Evolutionary conservation across 2,797 vertebrate species (phyloP).

Genomic region (Microcaecilia unicolor): DNA sequence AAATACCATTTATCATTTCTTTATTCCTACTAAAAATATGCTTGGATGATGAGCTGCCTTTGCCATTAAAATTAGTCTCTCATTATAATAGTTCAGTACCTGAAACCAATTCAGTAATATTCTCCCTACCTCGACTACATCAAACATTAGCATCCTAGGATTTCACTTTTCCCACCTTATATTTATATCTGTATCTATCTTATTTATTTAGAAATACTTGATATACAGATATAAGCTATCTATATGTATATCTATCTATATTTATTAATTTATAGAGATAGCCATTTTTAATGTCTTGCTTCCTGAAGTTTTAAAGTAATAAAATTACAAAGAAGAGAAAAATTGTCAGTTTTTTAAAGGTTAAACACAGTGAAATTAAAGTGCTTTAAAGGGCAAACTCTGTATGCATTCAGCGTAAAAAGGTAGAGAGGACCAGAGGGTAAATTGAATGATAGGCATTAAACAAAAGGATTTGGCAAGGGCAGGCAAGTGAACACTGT

Average conservation of each 20-base stretch:
- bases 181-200: slow-evolving; percentile 21
- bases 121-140: neutral
- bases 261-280: slow-evolving; percentile 16
- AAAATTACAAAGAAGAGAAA: slow-evolving; percentile 18
- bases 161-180: slow-evolving; percentile 9
- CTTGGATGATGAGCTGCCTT: too few relatives aligned
- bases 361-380: slow-evolving; percentile 21
- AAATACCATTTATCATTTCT: too few relatives aligned
- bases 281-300: slow-evolving; percentile 19
- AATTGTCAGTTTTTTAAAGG: slow-evolving; percentile 33
- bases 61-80: too few relatives aligned
- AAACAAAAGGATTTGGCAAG: neutral
- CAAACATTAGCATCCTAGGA: slow-evolving; percentile 8
- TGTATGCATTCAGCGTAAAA: neutral
- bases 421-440: neutral
- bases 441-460: neutral
- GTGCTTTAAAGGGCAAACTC: slow-evolving; percentile 7
- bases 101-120: too few relatives aligned
- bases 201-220: too few relatives aligned
- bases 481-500: neutral
- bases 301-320: slow-evolving; percentile 15
- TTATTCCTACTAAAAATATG: too few relatives aligned
- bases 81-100: too few relatives aligned
- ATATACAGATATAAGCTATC: too few relatives aligned
- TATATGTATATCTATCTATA: slow-evolving; percentile 17